A percentile compares a stretch with the other conserved stretches of the same genome.
Conservation (phyloP, 2,888 invertebrate species). For the Serripes groenlandicus region DNA sequence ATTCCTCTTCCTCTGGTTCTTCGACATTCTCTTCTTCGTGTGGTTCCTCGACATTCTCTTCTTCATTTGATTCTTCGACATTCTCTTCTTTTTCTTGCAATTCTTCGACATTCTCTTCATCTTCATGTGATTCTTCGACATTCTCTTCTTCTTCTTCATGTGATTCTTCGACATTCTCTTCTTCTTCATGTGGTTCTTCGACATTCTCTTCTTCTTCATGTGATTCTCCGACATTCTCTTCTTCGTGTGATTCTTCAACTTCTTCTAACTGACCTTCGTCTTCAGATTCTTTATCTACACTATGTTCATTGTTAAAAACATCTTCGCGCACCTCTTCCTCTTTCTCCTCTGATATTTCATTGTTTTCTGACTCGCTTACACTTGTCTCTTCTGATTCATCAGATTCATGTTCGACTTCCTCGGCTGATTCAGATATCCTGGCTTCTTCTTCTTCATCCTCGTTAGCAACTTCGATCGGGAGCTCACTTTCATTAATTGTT, state of each 20-base stretch:
- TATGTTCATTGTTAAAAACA: background rate
- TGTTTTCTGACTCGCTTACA: background rate
- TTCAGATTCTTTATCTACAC: background rate
- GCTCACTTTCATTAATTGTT: background rate
- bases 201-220: background rate
- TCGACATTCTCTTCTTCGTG: background rate
- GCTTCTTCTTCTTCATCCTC: constrained; percentile 1
- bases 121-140: background rate
- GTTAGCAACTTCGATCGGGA: background rate
- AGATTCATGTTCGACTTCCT: background rate
- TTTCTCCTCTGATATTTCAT: background rate
- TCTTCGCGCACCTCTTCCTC: too few species aligned
- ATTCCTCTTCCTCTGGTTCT: background rate
- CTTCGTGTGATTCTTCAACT: background rate
- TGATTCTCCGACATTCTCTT: background rate
- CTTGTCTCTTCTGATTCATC: background rate
- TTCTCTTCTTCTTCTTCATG: background rate
- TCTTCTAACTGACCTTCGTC: background rate
- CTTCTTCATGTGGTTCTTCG: background rate
- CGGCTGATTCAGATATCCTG: background rate
- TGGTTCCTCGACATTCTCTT: background rate
- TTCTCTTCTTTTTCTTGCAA: background rate
- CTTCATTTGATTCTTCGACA: background rate
- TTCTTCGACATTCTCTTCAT: background rate
- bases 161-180: background rate